Base-by-base conservation (phyloP, 2,888 invertebrate genomes). In the Cinara cedri region DNA sequence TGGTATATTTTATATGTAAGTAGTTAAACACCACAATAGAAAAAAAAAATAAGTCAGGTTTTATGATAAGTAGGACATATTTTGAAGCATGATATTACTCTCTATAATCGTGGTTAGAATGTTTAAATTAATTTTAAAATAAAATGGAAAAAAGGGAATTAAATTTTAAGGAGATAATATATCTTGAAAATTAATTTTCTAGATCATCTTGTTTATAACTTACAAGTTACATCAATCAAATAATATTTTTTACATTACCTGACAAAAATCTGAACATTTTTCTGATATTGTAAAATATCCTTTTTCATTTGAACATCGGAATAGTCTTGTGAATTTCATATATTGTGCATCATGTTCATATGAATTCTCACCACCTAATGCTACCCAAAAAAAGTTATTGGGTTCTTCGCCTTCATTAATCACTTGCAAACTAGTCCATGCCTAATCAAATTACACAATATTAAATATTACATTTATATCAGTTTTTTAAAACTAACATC, bases 241-340 rank as follows among this genome's bases (percentile, higher is more conserved):
- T 21, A 51, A 13, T 19, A 54, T 54, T 55, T 10, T n/a, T 55
- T 3, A 55, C 8, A 82, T 82, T 83, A 94, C 94, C 90, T 97
- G 97, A 86, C 97, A 97, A 87, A 97, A 97, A 87, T 97, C 97
- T 0, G 96, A 93, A 87, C 98, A 99, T 86, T 99, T 99, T 87
- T 99, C 99, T 0, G 98, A 98, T 57, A 99, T 97, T 0, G 95
- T 94, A 86, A 99, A 99, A 87, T 98, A 99, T 8, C 99, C 99
- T 86, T 98, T 98, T 85, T 99, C 99, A 86, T 99, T 99, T 65
- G 98, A 99, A 87, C 99, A 99, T 76, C 99, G 90, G 88, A 99
- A 99, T 55, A 99, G 88, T 70, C 99, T 89, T 1, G 97, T 95
- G 86, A 91, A 94, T 84, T 94, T 90, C 92, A 99, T 97, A 85